Evolutionary conservation across 1,140 invertebrate species (phyloP).

Genomic region (Rhynchophorus ferrugineus): DNA sequence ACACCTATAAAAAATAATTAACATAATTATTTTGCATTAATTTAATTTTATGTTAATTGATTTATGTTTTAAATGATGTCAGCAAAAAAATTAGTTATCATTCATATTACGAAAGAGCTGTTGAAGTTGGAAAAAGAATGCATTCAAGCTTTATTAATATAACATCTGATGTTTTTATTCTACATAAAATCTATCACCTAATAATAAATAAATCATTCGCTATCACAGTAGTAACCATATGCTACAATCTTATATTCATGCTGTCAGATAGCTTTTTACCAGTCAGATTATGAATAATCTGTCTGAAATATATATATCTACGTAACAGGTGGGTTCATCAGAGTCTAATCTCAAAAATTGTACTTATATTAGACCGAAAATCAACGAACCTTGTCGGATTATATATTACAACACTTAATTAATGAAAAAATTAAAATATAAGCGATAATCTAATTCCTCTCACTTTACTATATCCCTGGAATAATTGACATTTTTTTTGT

Average conservation of each 20-base stretch:
- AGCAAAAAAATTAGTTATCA: too few species aligned
- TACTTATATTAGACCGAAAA: conserved; percentile 23
- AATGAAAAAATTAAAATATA: conserved; percentile 27
- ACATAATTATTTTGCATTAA: too few species aligned
- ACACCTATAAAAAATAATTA: too few species aligned
- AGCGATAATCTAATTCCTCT: conserved; percentile 19
- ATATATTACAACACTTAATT: conserved; percentile 26
- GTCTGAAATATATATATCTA: conserved; percentile 25
- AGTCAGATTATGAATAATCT: conserved; percentile 29
- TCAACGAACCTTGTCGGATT: conserved; percentile 25
- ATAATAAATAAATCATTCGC: conserved; percentile 24
- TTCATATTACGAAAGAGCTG: too few species aligned
- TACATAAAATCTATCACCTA: conserved; percentile 14
- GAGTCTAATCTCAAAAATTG: conserved; percentile 25
- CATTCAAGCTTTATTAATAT: too few species aligned
- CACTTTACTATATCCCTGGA: conserved; percentile 17
- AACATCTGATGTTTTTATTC: too few species aligned
- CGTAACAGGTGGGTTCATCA: conserved; percentile 30
- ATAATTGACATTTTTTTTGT: conserved; percentile 22
- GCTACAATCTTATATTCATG: conserved; percentile 24
- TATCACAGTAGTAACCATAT: conserved; percentile 28
- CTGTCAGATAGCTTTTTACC: conserved; percentile 26
- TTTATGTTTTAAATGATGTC: too few species aligned
- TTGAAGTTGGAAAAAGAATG: too few species aligned
- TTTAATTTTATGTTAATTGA: too few species aligned